phyloP scores from a whole-genome alignment of 2,113 vertebrate species.

The Pandion haliaetus region DNA sequence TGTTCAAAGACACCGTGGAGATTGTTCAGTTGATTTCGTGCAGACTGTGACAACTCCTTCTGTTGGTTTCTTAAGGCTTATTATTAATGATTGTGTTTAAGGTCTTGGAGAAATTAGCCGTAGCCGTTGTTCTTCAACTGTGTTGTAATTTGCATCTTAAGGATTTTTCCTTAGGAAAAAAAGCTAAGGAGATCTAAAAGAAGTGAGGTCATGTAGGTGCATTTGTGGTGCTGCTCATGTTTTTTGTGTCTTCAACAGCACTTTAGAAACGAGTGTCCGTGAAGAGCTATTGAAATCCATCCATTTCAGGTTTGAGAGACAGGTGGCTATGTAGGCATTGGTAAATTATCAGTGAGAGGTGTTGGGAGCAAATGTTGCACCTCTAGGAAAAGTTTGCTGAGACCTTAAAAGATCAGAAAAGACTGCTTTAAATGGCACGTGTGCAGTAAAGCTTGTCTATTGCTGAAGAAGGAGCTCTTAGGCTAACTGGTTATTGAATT shows the following conservation, averaged over 20 bases:
- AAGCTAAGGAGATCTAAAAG: not conserved
- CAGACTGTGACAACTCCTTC: not conserved
- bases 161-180: not conserved
- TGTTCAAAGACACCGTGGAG: not conserved
- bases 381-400: not conserved
- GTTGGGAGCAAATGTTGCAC: not conserved
- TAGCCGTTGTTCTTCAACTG: not conserved
- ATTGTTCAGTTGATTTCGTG: not conserved
- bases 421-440: rapidly evolving
- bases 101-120: rapidly evolving
- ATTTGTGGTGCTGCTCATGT: not conserved
- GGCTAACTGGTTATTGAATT: not conserved
- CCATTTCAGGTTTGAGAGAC: not conserved
- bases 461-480: not conserved
- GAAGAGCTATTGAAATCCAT: not conserved
- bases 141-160: too few species aligned
- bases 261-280: not conserved
- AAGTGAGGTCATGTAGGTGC: not conserved
- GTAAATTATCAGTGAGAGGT: not conserved
- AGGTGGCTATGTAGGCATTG: rapidly evolving
- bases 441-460: not conserved
- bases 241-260: not conserved
- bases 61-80: not conserved
- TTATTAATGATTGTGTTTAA: not conserved
- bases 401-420: not conserved